A percentile compares a stretch with the other conserved stretches of the same genome.
Conservation (phyloP, 2,113 vertebrate species). For the Scomber colias region DNA sequence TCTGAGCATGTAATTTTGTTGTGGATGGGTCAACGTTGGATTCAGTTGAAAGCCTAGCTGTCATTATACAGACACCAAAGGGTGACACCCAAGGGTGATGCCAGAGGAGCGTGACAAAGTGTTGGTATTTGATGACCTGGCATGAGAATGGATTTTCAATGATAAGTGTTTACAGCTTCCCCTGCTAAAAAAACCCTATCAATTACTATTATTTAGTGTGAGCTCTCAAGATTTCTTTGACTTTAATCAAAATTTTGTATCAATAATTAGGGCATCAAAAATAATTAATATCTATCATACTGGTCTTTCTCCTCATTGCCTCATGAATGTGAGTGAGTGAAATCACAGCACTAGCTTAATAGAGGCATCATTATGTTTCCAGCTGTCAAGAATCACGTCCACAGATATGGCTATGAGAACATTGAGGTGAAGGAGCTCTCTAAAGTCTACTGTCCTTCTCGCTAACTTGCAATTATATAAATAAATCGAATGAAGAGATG, state of each 20-base stretch:
- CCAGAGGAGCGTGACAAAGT: too few relatives aligned
- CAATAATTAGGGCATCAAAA: conserved; percentile 4
- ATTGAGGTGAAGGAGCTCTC: neutral
- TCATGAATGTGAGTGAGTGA: neutral
- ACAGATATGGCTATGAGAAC: neutral
- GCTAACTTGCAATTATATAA: neutral
- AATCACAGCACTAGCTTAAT: neutral
- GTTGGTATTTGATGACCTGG: too few relatives aligned
- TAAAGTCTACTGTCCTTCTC: neutral
- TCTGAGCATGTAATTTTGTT: too few relatives aligned
- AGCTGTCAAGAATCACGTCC: neutral
- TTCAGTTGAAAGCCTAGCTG: too few relatives aligned
- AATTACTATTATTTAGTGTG: neutral
- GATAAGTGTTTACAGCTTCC: neutral
- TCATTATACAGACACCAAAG: too few relatives aligned
- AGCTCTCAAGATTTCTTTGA: conserved; percentile 1
- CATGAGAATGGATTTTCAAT: too few relatives aligned
- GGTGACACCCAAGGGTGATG: too few relatives aligned
- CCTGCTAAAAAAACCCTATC: neutral
- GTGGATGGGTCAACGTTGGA: too few relatives aligned
- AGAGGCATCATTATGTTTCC: neutral
- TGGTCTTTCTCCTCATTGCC: neutral
- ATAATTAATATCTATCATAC: conserved; percentile 5
- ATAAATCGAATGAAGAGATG: neutral
- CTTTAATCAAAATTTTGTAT: conserved; percentile 3